Evolutionary conservation across 53 echinoderm and acorn worm genomes (phyloP).

Genomic region (Antedon mediterranea): DNA sequence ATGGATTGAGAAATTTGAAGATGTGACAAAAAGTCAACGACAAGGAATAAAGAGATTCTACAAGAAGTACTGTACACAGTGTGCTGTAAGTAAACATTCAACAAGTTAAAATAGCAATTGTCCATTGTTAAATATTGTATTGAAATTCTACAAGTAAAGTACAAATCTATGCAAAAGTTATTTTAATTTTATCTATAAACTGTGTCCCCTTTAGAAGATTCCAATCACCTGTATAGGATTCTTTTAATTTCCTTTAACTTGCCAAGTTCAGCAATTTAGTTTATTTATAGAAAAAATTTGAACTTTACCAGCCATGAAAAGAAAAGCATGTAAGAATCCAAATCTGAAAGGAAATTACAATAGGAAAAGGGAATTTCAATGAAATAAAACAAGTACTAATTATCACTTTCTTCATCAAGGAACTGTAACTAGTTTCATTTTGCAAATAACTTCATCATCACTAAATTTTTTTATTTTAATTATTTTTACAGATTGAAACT

Average conservation of each 20-base stretch:
- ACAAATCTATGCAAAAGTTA: too few relatives aligned
- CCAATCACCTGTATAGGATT: background rate
- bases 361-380: background rate
- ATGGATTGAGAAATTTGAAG: conserved; percentile 41
- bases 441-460: background rate
- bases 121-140: too few relatives aligned
- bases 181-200: too few relatives aligned
- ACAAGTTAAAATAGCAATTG: too few relatives aligned
- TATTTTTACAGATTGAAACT: background rate
- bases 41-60: conserved; percentile 75
- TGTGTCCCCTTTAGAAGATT: background rate
- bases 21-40: conserved; percentile 63
- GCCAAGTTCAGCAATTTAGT: background rate
- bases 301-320: background rate
- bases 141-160: too few relatives aligned
- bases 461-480: background rate
- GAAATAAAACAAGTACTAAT: background rate
- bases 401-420: background rate
- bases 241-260: background rate
- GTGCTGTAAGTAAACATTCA: conserved; percentile 77
- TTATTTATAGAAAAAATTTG: background rate
- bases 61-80: conserved; percentile 76
- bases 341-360: background rate
- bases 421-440: background rate
- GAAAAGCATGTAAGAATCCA: background rate